Conservation (phyloP, 2,888 invertebrate species). For the Allacma fusca region DNA sequence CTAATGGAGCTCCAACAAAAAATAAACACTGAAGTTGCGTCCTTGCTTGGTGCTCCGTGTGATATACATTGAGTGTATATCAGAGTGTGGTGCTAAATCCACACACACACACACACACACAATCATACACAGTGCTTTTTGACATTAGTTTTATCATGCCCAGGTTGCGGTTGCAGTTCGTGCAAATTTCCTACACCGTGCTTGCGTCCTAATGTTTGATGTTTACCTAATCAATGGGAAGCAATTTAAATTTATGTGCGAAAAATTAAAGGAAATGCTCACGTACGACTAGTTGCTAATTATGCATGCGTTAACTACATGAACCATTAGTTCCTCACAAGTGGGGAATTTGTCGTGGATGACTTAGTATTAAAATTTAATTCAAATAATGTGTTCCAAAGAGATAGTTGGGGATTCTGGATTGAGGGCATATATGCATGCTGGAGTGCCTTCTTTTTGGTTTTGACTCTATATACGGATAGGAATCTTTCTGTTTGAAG, state of each 20-base stretch:
- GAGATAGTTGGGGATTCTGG: neutral
- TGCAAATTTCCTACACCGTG: neutral
- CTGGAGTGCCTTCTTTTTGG: neutral
- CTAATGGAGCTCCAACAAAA: no score
- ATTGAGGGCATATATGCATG: neutral
- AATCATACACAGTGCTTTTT: no score
- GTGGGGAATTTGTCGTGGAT: neutral
- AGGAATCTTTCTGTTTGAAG: neutral
- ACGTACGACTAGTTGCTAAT: neutral
- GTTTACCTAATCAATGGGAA: slow-evolving; percentile 12
- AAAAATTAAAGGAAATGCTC: neutral
- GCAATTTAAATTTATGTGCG: neutral
- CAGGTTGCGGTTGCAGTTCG: no score
- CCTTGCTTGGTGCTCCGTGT: no score
- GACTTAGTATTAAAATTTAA: slow-evolving; percentile 7
- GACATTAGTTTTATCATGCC: no score
- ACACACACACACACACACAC: no score
- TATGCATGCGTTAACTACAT: neutral
- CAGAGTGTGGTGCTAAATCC: no score
- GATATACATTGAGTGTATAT: no score
- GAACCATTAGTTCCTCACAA: neutral
- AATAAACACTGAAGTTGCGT: no score
- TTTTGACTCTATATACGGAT: no score
- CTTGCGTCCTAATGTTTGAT: neutral
- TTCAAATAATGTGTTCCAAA: neutral